A percentile compares a stretch with the other conserved stretches of the same genome.
Evolutionary conservation across 1,140 invertebrate species (phyloP).

Genomic region (Anoplolepis gracilipes): DNA sequence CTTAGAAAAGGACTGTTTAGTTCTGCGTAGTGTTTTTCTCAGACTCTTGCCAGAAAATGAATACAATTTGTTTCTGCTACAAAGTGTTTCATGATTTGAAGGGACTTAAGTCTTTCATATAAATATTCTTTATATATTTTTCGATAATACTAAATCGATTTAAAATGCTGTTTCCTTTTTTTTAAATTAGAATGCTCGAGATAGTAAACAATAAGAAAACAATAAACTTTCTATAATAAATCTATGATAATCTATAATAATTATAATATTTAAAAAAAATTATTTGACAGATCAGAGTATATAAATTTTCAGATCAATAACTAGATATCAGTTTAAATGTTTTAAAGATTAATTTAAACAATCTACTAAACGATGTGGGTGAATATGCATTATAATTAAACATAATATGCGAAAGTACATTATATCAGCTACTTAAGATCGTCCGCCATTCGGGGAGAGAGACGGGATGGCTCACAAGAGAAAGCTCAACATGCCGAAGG

Average conservation of each 20-base stretch:
- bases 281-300: background rate
- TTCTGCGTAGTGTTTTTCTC: background rate
- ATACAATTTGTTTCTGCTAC: background rate
- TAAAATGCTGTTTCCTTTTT: background rate
- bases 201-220: background rate
- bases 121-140: background rate
- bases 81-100: background rate
- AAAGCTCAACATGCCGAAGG: slow-evolving; percentile 39
- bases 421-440: slow-evolving; percentile 39
- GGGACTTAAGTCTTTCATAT: background rate
- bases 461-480: slow-evolving; percentile 39
- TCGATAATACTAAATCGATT: background rate
- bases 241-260: too few species aligned
- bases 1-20: background rate
- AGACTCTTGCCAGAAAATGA: background rate
- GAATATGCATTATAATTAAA: slow-evolving; percentile 17
- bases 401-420: slow-evolving; percentile 19
- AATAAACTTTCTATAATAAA: background rate
- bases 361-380: background rate
- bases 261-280: background rate
- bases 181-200: too few species aligned
- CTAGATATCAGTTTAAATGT: background rate
- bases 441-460: slow-evolving; percentile 22
- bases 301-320: background rate
- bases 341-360: background rate